Evolutionary conservation across 2,113 vertebrate species (phyloP).

Genomic region (Odontesthes bonariensis): DNA sequence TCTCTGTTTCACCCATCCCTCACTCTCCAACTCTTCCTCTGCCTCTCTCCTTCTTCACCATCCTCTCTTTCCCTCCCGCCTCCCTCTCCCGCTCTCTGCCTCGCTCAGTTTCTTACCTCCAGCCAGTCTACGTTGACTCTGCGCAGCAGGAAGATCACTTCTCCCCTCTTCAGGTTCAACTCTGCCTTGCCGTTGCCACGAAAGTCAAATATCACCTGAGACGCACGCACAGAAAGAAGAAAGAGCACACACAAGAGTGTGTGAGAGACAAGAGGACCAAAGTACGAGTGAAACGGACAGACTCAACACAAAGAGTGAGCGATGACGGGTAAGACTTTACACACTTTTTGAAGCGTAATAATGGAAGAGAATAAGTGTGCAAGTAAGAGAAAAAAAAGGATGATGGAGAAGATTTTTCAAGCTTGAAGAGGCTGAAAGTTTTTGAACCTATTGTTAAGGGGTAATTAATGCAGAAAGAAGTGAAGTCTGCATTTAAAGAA

Average conservation of each 20-base stretch:
- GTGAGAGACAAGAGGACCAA: constrained; percentile 46
- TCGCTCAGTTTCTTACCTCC: constrained; percentile 87
- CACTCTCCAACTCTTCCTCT: constrained; percentile 32
- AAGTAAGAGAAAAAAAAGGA: not conserved
- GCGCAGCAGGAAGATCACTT: constrained; percentile 94
- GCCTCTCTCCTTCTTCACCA: constrained; percentile 53
- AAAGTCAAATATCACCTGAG: constrained; percentile 94
- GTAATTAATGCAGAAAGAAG: not conserved
- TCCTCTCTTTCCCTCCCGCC: constrained; percentile 52
- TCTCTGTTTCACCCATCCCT: constrained; percentile 27
- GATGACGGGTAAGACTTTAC: constrained; percentile 62
- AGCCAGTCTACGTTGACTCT: constrained; percentile 95
- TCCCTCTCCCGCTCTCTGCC: constrained; percentile 52
- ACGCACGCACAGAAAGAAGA: constrained; percentile 48
- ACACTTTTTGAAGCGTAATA: constrained; percentile 17
- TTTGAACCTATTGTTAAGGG: not conserved
- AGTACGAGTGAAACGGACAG: constrained; percentile 44
- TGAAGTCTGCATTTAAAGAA: constrained; percentile 2
- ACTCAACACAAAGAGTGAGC: constrained; percentile 56
- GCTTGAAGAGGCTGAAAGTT: not conserved
- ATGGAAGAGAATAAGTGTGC: not conserved
- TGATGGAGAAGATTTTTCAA: not conserved
- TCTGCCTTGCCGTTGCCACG: constrained; percentile 88
- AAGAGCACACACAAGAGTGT: constrained; percentile 35
- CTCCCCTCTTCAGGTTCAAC: constrained; percentile 90